phyloP scores from a whole-genome alignment of 37 sponge, comb jelly and placozoan genomes.

The Ianthella basta region DNA sequence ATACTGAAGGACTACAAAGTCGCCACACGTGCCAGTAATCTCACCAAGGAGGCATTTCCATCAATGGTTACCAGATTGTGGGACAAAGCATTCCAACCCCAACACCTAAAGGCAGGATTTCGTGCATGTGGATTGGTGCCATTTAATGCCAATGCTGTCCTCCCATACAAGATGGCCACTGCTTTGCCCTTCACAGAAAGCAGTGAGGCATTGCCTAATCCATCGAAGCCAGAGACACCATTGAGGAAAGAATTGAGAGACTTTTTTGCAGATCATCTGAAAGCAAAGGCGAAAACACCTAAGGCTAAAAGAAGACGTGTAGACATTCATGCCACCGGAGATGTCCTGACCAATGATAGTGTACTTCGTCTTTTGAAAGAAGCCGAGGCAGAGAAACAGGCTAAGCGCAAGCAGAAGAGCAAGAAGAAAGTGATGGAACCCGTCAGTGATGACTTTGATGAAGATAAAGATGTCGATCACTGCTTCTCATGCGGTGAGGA shows the following conservation, averaged over 20 bases:
- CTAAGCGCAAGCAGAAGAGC: background rate
- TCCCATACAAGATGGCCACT: constrained; percentile 3
- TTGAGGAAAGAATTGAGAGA: constrained; percentile 8
- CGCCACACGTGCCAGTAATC: constrained; percentile 31
- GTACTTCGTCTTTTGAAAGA: background rate
- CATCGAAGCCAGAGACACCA: background rate
- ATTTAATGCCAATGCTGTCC: constrained; percentile 33
- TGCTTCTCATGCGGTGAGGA: constrained; percentile 9
- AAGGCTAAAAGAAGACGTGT: constrained; percentile 1
- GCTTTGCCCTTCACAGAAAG: background rate
- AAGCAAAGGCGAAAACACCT: background rate
- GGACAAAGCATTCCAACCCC: constrained; percentile 9
- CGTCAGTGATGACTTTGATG: no score
- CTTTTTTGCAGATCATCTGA: constrained; percentile 9
- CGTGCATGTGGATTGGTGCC: constrained; percentile 43
- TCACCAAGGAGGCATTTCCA: constrained; percentile 58
- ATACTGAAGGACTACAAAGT: constrained; percentile 46
- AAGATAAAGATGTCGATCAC: background rate
- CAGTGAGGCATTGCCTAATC: background rate
- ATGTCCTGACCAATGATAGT: constrained; percentile 8
- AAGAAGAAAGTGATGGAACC: no score
- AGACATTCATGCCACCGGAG: background rate
- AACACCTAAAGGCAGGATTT: constrained; percentile 42
- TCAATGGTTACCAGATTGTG: constrained; percentile 21
- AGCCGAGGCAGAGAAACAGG: background rate